These are phyloP conservation scores for Echeneis naucrates DNA, from an alignment of 2,797 vertebrate species.

Conservation along the genomic window DNA sequence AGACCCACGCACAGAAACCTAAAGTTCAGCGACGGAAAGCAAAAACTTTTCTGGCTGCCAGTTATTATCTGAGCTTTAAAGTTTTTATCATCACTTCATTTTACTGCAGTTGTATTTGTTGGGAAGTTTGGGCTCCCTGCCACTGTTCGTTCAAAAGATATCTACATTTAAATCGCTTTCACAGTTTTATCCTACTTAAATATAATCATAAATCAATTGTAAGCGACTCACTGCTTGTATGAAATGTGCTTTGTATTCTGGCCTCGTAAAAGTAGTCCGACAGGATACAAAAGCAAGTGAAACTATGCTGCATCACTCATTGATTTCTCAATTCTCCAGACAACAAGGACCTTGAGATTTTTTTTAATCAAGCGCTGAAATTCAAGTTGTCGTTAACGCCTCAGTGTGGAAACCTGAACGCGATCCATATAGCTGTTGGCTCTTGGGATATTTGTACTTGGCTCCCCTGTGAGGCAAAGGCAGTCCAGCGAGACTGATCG, in stretches of 20 bases:
- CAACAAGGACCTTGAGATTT: constrained; percentile 21
- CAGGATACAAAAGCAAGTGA: constrained; percentile 15
- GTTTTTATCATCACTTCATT: constrained; percentile 5
- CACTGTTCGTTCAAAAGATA: not conserved
- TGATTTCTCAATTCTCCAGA: constrained; percentile 44
- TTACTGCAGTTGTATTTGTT: not conserved
- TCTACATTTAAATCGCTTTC: not conserved
- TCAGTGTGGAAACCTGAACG: constrained; percentile 33
- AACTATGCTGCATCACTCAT: constrained; percentile 17
- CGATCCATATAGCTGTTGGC: constrained; percentile 51
- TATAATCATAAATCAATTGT: not conserved
- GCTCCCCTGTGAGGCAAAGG: constrained; percentile 51
- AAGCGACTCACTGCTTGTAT: constrained; percentile 2
- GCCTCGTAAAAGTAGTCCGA: constrained; percentile 4
- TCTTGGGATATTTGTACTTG: constrained; percentile 41
- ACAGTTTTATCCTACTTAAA: not conserved
- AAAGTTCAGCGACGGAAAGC: not conserved
- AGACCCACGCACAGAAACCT: constrained; percentile 9
- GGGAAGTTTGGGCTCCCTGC: constrained; percentile 4
- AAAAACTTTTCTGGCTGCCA: not conserved
- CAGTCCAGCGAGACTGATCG: constrained; percentile 63
- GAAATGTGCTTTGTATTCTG: not conserved
- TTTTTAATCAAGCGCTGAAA: constrained; percentile 40
- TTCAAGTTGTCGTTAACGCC: constrained; percentile 34
- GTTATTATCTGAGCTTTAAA: constrained; percentile 9